A percentile compares a stretch with the other conserved stretches of the same genome.
phyloP scores from a whole-genome alignment of 2,113 vertebrate genomes.

The Vimba vimba region DNA sequence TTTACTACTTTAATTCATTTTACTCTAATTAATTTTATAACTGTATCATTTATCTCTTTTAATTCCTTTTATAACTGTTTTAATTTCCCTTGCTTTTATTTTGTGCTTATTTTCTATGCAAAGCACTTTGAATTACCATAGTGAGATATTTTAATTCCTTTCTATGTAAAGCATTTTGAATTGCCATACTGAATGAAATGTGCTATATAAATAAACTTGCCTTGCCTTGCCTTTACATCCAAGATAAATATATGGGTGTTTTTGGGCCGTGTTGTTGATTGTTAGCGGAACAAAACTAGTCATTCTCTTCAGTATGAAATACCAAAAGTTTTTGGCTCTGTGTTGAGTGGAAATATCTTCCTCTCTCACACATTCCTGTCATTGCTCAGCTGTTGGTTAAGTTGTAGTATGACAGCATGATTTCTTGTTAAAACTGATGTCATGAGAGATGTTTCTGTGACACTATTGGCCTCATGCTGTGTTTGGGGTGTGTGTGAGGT shows the following conservation, averaged over 20 bases:
- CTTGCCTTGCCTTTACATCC: neutral
- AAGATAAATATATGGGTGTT: neutral
- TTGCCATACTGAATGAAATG: too few relatives aligned
- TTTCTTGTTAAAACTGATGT: slow-evolving; percentile 25
- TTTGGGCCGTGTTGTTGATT: neutral
- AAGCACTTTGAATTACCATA: too few relatives aligned
- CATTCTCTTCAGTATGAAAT: slow-evolving; percentile 46
- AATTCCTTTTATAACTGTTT: too few relatives aligned
- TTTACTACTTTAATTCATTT: too few relatives aligned
- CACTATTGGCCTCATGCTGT: neutral
- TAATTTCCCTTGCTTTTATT: too few relatives aligned
- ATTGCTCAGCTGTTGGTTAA: slow-evolving; percentile 37
- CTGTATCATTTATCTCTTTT: too few relatives aligned
- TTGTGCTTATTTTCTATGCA: too few relatives aligned
- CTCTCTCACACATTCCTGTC: slow-evolving; percentile 53
- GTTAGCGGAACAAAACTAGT: slow-evolving; percentile 44
- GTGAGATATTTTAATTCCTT: too few relatives aligned
- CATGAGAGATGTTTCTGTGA: neutral
- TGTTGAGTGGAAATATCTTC: slow-evolving; percentile 38
- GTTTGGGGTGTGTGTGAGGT: neutral
- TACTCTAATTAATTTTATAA: too few relatives aligned
- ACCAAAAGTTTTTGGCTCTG: slow-evolving; percentile 61
- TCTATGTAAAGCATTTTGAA: too few relatives aligned
- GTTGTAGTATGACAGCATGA: slow-evolving; percentile 29
- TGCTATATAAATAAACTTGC: too few relatives aligned